A percentile compares a stretch with the other conserved stretches of the same genome.
phyloP scores from a whole-genome alignment of 1,140 invertebrate species.

The Cherax quadricarinatus region DNA sequence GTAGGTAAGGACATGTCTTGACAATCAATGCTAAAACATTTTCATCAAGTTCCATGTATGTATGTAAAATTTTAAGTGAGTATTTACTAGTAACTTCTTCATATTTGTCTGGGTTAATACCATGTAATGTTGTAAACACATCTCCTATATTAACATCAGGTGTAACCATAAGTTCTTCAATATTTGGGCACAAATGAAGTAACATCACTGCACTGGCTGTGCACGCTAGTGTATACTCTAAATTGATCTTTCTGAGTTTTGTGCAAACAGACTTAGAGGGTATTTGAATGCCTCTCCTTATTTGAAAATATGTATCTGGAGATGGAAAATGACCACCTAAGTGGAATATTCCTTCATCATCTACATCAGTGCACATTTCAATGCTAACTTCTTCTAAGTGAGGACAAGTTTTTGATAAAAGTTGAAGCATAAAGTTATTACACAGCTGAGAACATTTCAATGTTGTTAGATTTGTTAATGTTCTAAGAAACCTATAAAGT shows the following conservation, averaged over 20 bases:
- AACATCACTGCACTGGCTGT: conserved; percentile 52
- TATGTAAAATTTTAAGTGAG: conserved; percentile 35
- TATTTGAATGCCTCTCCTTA: conserved; percentile 46
- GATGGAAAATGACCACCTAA: conserved; percentile 48
- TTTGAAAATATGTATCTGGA: conserved; percentile 33
- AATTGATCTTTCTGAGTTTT: conserved; percentile 56
- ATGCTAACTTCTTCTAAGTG: conserved; percentile 52
- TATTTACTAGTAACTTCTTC: conserved; percentile 35
- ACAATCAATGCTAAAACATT: conserved; percentile 61
- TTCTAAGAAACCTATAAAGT: conserved; percentile 53
- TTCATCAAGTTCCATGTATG: conserved; percentile 62
- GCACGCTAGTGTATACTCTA: conserved; percentile 57
- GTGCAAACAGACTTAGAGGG: conserved; percentile 46
- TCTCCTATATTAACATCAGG: conserved; percentile 65
- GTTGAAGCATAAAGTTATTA: conserved; percentile 55
- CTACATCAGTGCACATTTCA: conserved; percentile 58
- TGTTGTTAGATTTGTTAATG: conserved; percentile 48
- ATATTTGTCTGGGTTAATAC: conserved; percentile 56
- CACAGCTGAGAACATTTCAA: conserved; percentile 63
- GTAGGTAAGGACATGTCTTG: conserved; percentile 52
- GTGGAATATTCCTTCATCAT: conserved; percentile 57
- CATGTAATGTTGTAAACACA: conserved; percentile 66
- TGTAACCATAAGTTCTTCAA: conserved; percentile 62
- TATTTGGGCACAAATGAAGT: conserved; percentile 55
- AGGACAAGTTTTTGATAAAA: conserved; percentile 59